phyloP scores from a whole-genome alignment of 2,797 vertebrate species.

The Helostoma temminkii region DNA sequence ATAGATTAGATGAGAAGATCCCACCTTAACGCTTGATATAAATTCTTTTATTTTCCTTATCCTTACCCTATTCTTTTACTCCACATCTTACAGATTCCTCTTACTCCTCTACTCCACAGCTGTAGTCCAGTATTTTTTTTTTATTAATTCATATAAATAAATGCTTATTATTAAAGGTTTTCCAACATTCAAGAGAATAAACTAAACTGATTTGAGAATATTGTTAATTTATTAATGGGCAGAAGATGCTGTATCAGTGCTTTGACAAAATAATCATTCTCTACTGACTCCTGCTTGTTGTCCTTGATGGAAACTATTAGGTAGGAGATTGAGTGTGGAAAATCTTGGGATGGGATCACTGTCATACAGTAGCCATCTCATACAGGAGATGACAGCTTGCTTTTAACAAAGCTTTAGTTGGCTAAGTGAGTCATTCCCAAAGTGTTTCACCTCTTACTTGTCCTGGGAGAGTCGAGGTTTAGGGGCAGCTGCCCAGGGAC shows the following conservation, averaged over 20 bases:
- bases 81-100: too few relatives aligned
- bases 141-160: neutral
- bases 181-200: conserved; percentile 10
- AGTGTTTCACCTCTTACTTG: conserved; percentile 54
- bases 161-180: neutral
- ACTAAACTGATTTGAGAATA: neutral
- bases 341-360: conserved; percentile 43
- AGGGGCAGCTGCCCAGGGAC: conserved; percentile 53
- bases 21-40: neutral
- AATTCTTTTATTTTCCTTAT: neutral
- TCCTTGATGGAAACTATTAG: conserved; percentile 43
- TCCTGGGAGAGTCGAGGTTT: conserved; percentile 30
- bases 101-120: too few relatives aligned
- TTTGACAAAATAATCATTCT: conserved; percentile 15
- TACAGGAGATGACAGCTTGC: conserved; percentile 52
- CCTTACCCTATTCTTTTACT: neutral
- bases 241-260: neutral
- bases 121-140: neutral
- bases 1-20: conserved; percentile 25
- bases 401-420: conserved; percentile 61
- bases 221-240: neutral
- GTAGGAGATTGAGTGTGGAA: conserved; percentile 36
- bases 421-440: conserved; percentile 60
- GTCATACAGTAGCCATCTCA: conserved; percentile 54
- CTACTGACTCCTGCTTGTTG: conserved; percentile 14